A percentile compares a stretch with the other conserved stretches of the same genome.
Evolutionary conservation across 2,797 vertebrate genomes (phyloP).

Genomic region (Chaetophractus vellerosus): DNA sequence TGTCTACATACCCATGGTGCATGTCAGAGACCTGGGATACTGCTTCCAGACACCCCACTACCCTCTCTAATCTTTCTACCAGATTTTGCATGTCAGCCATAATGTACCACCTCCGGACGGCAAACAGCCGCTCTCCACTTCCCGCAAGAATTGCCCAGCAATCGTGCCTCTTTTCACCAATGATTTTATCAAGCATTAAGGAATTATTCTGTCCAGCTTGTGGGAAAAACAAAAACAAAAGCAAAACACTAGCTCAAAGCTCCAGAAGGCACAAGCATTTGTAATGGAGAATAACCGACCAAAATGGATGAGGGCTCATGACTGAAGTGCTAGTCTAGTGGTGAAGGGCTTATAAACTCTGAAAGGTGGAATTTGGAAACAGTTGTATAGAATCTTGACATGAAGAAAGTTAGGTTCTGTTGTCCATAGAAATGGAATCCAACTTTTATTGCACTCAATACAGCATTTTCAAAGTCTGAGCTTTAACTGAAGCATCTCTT

Average conservation of each 20-base stretch:
- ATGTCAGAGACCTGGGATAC: no score
- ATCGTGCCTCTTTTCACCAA: slow-evolving; percentile 96
- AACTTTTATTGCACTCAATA: neutral
- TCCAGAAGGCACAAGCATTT: slow-evolving; percentile 12
- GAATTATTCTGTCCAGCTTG: slow-evolving; percentile 98
- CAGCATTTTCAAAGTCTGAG: neutral
- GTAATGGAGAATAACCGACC: neutral
- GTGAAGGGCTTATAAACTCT: neutral
- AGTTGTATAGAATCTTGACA: neutral
- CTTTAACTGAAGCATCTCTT: slow-evolving; percentile 20
- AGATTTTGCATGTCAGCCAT: no score
- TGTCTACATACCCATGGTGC: no score
- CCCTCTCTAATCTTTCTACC: no score
- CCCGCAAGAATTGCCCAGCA: no score
- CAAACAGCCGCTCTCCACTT: no score
- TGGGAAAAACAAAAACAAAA: slow-evolving; percentile 75
- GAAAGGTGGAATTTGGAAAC: slow-evolving; percentile 14
- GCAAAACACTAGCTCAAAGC: slow-evolving; percentile 15
- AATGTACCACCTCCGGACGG: no score
- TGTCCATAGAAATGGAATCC: slow-evolving; percentile 23
- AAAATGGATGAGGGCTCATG: neutral
- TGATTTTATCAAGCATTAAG: slow-evolving; percentile 98
- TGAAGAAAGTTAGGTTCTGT: neutral
- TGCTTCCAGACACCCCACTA: no score
- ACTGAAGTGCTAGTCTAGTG: neutral